Evolutionary conservation across 1,140 invertebrate genomes (phyloP).

Genomic region (Schlechtendalia chinensis): DNA sequence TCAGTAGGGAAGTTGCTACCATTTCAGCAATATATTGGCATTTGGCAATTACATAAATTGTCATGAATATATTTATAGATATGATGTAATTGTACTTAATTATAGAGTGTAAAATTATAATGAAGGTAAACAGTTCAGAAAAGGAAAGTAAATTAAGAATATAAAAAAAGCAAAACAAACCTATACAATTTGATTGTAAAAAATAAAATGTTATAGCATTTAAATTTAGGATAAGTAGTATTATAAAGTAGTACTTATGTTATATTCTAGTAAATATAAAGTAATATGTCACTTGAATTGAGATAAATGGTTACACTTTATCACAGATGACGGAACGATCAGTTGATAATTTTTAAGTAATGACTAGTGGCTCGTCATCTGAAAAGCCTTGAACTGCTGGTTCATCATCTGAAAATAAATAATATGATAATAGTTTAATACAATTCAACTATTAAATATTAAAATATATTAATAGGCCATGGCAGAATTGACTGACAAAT

Average conservation of each 20-base stretch:
- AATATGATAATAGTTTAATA: slow-evolving; percentile 53
- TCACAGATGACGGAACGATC: slow-evolving; percentile 42
- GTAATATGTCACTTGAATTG: slow-evolving; percentile 46
- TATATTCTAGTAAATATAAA: slow-evolving; percentile 15
- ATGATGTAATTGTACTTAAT: background rate
- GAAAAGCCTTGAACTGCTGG: slow-evolving; percentile 87
- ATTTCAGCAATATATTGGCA: background rate
- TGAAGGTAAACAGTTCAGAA: background rate
- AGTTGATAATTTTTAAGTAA: slow-evolving; percentile 63
- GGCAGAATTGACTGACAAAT: too few species aligned
- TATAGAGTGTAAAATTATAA: background rate
- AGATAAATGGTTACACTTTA: slow-evolving; percentile 34
- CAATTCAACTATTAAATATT: slow-evolving; percentile 32
- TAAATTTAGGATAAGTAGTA: slow-evolving; percentile 6
- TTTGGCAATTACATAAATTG: too few species aligned
- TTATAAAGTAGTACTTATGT: slow-evolving; percentile 12
- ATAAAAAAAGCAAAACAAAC: slow-evolving; percentile 8
- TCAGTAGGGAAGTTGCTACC: background rate
- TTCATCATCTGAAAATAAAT: slow-evolving; percentile 77
- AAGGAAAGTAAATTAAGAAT: slow-evolving; percentile 6
- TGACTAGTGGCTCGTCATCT: slow-evolving; percentile 89
- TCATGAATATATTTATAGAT: background rate
- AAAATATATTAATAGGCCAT: background rate
- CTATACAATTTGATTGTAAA: slow-evolving; percentile 17
- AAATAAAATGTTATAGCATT: slow-evolving; percentile 10